These are phyloP conservation scores for Brachypteracias leptosomus DNA, from an alignment of 2,113 vertebrate genomes.

Conservation along the genomic window DNA sequence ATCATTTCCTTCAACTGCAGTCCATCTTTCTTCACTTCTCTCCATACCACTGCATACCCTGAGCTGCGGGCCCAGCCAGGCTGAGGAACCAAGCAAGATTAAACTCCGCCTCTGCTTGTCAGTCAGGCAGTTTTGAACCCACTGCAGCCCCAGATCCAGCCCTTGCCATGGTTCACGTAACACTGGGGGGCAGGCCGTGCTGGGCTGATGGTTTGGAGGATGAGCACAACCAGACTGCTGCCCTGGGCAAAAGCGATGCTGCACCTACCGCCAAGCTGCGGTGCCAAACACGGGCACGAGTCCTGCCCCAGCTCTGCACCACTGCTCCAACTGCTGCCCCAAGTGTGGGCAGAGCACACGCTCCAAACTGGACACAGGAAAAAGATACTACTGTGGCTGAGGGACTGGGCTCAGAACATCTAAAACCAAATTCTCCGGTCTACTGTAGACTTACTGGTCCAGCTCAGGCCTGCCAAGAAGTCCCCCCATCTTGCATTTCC, in stretches of 20 bases:
- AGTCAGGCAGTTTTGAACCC: neutral
- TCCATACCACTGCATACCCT: neutral
- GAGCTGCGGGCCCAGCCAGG: neutral
- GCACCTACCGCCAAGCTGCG: too few relatives aligned
- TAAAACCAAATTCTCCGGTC: rapidly evolving
- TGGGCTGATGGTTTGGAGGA: neutral
- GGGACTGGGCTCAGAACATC: neutral
- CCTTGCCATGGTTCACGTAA: neutral
- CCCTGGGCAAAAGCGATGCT: neutral
- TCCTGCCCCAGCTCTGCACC: neutral
- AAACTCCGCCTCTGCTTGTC: neutral
- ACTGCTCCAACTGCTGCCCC: neutral
- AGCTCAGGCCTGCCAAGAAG: neutral
- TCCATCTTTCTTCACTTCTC: neutral
- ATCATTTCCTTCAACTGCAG: neutral
- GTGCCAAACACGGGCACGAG: rapidly evolving
- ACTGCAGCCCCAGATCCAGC: too few relatives aligned
- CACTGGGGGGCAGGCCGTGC: neutral
- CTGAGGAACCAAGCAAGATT: neutral
- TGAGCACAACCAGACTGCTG: neutral
- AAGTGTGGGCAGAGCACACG: rapidly evolving
- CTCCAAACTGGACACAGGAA: neutral
- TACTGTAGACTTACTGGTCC: neutral
- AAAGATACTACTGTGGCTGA: neutral
- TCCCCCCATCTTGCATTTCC: neutral